Percentiles rank a stretch among this genome's conserved stretches.
These are phyloP conservation scores for Linnaemya tessellans DNA, from an alignment of 2,888 invertebrate species.

Conservation along the genomic window DNA sequence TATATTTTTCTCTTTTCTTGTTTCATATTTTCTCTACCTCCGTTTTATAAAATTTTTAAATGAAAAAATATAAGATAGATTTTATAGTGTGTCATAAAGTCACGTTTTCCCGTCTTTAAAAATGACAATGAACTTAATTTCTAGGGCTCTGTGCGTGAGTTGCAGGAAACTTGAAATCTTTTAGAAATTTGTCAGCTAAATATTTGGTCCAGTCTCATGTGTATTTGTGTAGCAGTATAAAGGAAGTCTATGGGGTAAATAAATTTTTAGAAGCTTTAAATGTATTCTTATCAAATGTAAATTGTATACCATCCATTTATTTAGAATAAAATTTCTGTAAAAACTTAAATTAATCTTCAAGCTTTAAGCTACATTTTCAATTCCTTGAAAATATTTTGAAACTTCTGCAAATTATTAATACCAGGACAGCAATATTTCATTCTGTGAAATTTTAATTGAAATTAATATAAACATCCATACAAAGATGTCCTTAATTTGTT, in stretches of 20 bases:
- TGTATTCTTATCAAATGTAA: neutral
- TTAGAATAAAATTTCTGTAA: neutral
- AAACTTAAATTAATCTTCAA: neutral
- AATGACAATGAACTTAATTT: slow-evolving; percentile 61
- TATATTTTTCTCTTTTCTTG: slow-evolving; percentile 14
- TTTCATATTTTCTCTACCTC: neutral
- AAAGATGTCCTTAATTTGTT: slow-evolving; percentile 6
- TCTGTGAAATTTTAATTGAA: neutral
- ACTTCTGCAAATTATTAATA: neutral
- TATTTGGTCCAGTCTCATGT: neutral
- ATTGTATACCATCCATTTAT: neutral
- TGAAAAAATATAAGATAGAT: neutral
- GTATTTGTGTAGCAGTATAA: too few relatives aligned
- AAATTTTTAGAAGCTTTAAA: neutral
- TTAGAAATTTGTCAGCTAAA: neutral
- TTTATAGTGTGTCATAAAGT: slow-evolving; percentile 39
- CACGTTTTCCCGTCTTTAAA: slow-evolving; percentile 45
- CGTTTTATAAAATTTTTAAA: neutral
- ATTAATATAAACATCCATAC: neutral
- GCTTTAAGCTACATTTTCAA: neutral
- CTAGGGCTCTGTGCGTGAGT: neutral
- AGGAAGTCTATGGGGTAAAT: neutral
- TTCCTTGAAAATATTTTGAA: neutral
- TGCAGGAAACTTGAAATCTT: neutral
- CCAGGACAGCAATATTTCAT: neutral